A percentile compares a stretch with the other conserved stretches of the same genome.
These are phyloP conservation scores for Apodemus agrarius DNA, from an alignment of 2,797 vertebrate species.

Conservation along the genomic window DNA sequence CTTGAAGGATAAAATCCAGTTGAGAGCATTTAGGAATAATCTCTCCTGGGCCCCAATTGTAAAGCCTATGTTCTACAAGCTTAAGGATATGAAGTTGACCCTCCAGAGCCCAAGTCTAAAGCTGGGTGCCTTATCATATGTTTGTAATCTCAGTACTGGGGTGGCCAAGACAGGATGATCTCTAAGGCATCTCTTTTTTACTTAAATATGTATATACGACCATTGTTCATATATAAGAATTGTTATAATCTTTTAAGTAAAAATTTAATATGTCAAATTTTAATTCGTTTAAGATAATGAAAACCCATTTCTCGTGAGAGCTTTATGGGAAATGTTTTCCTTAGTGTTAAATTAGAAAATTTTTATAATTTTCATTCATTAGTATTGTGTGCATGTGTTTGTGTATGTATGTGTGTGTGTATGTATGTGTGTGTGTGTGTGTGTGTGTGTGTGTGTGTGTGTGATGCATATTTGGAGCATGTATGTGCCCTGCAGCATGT, in stretches of 20 bases:
- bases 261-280: not conserved
- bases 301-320: not conserved
- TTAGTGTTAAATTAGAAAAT: not conserved
- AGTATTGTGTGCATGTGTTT: not conserved
- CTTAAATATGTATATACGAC: not conserved
- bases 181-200: not conserved
- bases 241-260: not conserved
- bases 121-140: not conserved
- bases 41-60: no score
- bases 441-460: not conserved
- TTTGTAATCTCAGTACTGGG: not conserved
- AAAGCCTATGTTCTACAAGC: not conserved
- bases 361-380: not conserved
- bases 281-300: not conserved
- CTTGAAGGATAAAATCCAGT: not conserved
- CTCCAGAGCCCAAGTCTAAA: not conserved
- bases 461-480: no score
- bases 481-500: not conserved
- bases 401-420: not conserved
- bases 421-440: not conserved
- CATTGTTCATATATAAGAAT: not conserved
- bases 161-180: fast-evolving
- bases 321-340: not conserved
- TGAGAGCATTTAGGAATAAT: not conserved
- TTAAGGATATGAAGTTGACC: not conserved